Percentiles rank a stretch among this genome's conserved stretches.
Evolutionary conservation across 2,113 vertebrate species (phyloP).

Genomic region (Drymodes brunneopygia): DNA sequence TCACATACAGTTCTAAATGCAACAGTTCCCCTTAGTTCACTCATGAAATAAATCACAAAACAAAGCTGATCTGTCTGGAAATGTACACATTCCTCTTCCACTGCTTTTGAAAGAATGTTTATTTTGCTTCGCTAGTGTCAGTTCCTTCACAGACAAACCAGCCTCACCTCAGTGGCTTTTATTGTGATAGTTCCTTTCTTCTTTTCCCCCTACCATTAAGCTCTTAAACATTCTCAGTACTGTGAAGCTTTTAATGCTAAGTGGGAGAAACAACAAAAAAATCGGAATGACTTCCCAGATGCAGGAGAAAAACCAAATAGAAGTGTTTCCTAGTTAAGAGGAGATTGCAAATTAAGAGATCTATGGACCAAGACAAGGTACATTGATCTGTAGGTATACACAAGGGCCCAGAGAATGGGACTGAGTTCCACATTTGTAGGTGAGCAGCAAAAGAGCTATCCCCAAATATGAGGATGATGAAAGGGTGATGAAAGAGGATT

Average conservation of each 20-base stretch:
- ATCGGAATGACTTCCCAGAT: background rate
- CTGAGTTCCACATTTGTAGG: background rate
- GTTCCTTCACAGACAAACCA: background rate
- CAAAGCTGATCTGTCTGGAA: background rate
- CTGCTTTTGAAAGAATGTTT: background rate
- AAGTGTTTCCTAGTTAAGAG: background rate
- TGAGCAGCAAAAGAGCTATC: background rate
- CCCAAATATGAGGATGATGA: background rate
- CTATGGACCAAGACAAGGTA: background rate
- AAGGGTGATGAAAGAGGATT: background rate
- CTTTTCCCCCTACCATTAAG: fast-evolving
- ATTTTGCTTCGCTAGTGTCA: background rate
- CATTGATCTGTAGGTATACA: background rate
- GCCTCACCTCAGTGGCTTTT: background rate
- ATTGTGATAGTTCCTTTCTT: background rate
- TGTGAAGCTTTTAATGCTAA: background rate
- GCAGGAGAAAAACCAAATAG: background rate
- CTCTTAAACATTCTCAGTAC: background rate
- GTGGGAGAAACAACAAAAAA: background rate
- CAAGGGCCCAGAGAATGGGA: background rate
- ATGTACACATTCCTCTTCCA: background rate
- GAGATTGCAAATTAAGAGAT: background rate
- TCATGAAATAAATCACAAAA: background rate
- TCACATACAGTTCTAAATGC: background rate
- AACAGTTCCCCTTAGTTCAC: background rate